phyloP scores from a whole-genome alignment of 1,140 invertebrate genomes.

The Ditylenchus dipsaci region DNA sequence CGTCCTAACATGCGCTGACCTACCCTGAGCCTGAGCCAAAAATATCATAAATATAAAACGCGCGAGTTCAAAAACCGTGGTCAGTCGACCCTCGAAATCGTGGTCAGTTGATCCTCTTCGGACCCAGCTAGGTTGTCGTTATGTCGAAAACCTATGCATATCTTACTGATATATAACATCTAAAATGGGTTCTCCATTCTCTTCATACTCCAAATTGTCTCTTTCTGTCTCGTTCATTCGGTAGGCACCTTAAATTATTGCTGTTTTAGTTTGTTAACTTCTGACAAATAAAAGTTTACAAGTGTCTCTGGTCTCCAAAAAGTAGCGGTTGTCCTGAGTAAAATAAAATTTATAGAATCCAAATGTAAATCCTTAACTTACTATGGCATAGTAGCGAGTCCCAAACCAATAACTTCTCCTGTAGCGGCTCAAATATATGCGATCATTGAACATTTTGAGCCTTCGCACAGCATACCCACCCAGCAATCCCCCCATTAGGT shows the following conservation, averaged over 20 bases:
- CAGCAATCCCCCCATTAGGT: constrained; percentile 45
- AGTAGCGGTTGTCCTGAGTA: constrained; percentile 55
- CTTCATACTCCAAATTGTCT: constrained; percentile 49
- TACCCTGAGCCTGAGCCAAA: too few relatives aligned
- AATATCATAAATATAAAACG: too few relatives aligned
- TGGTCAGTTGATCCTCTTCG: too few relatives aligned
- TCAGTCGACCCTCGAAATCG: too few relatives aligned
- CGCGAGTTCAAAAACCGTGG: too few relatives aligned
- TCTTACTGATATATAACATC: constrained; percentile 55
- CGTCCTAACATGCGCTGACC: too few relatives aligned
- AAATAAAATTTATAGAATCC: background rate
- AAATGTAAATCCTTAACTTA: constrained; percentile 20
- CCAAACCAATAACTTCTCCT: constrained; percentile 54
- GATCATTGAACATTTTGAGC: constrained; percentile 57
- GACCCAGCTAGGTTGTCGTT: too few relatives aligned
- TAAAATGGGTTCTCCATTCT: constrained; percentile 41
- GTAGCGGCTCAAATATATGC: constrained; percentile 51
- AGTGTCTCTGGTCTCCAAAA: constrained; percentile 50
- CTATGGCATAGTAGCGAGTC: constrained; percentile 49
- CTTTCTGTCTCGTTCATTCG: constrained; percentile 49
- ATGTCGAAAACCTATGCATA: too few relatives aligned
- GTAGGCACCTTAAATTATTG: constrained; percentile 30
- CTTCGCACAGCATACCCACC: constrained; percentile 54
- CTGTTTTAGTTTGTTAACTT: background rate
- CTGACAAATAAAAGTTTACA: constrained; percentile 18